phyloP scores from a whole-genome alignment of 2,888 invertebrate genomes.

The Scaptomyza tumidula region DNA sequence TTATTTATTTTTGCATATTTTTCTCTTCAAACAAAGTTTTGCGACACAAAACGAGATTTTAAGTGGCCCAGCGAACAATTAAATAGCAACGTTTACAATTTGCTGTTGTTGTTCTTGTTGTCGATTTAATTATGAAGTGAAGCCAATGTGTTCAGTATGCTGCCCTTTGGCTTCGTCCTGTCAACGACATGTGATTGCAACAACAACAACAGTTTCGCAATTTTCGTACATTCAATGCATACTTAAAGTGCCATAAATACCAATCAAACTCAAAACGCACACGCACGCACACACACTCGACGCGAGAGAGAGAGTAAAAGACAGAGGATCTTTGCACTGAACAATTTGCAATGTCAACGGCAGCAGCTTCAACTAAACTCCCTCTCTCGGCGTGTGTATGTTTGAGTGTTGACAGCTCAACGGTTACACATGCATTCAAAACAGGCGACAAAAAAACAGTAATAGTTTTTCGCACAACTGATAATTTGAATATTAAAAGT shows the following conservation, averaged over 20 bases:
- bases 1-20: slow-evolving; percentile 13
- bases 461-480: slow-evolving; percentile 4
- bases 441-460: slow-evolving; percentile 24
- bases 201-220: slow-evolving; percentile 25
- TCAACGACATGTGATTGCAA: slow-evolving; percentile 46
- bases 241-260: slow-evolving; percentile 83
- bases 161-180: slow-evolving; percentile 33
- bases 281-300: slow-evolving; percentile 24
- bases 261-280: slow-evolving; percentile 84
- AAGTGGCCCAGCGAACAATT: slow-evolving; percentile 53
- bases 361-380: slow-evolving; percentile 28
- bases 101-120: slow-evolving; percentile 18
- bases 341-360: slow-evolving; percentile 34
- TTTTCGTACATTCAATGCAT: slow-evolving; percentile 42
- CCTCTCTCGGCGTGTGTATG: slow-evolving; percentile 3
- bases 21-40: slow-evolving; percentile 28
- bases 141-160: background rate
- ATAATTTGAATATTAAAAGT: background rate
- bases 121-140: slow-evolving; percentile 33
- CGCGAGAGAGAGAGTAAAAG: background rate
- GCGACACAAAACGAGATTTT: slow-evolving; percentile 51
- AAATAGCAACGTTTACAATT: slow-evolving; percentile 45
- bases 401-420: slow-evolving; percentile 1
- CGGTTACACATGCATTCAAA: slow-evolving; percentile 17
- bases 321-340: slow-evolving; percentile 26